Conservation (phyloP, 2,797 vertebrate species). For the Nannoperca obscura region DNA sequence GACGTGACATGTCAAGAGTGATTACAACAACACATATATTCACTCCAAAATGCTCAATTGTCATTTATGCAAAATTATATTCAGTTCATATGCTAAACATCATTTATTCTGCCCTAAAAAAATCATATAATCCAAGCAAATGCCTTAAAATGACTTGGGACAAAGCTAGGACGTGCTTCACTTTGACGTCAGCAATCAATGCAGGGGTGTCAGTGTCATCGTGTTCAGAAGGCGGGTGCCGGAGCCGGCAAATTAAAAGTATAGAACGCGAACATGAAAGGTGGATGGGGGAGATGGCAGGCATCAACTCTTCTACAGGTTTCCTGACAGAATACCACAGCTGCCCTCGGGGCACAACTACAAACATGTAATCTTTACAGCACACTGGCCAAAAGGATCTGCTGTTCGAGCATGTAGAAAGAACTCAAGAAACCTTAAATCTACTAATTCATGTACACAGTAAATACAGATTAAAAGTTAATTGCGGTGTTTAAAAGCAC, state of each 20-base stretch:
- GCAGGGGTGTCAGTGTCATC: neutral
- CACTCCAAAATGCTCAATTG: neutral
- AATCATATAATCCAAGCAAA: neutral
- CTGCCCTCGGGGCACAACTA: conserved; percentile 23
- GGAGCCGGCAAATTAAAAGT: neutral
- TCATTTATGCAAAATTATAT: neutral
- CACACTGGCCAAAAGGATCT: neutral
- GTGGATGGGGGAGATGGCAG: conserved; percentile 1
- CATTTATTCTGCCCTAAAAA: neutral
- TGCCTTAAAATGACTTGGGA: neutral
- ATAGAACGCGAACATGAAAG: neutral
- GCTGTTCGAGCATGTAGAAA: neutral
- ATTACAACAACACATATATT: neutral
- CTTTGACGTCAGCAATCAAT: conserved; percentile 9
- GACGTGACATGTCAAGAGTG: neutral
- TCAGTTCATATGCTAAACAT: neutral
- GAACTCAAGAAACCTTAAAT: neutral
- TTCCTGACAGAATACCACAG: conserved; percentile 21
- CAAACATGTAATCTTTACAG: conserved; percentile 25
- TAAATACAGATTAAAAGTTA: neutral
- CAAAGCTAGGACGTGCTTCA: neutral
- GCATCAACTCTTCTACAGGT: conserved; percentile 18
- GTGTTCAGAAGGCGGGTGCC: neutral
- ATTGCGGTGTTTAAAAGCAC: neutral
- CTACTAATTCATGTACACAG: neutral